Base-by-base conservation (phyloP, 1,140 invertebrate species). In the Drosophila sulfurigaster region DNA sequence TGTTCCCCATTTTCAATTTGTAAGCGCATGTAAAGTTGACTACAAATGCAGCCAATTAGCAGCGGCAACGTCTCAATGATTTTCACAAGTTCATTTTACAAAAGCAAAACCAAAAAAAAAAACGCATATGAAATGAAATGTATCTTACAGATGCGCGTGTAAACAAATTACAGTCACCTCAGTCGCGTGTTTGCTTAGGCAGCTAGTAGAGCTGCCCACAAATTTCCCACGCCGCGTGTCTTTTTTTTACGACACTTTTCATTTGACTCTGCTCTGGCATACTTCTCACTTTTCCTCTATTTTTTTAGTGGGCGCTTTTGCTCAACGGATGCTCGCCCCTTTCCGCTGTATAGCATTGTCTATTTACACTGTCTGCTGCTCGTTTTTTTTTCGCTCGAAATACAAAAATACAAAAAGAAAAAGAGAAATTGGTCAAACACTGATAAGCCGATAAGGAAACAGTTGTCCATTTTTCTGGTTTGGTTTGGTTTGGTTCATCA, bases 21-120 rank as follows among this genome's bases (percentile, higher is more conserved):
- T 81, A 73, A 52, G 71, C 76, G 66, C 52, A 80, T 88, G 83
- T 87, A 76, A 88, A 87, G 65, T 71, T 75, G 78, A 65, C 77
- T 86, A 88, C 83, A 88, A 88, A 88, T 81, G 83, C 85, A 68
- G 52, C 85, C 87, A 88, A 88, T 88, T 88, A 88, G 83, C 83
- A 63, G 78, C 70, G 67, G 78, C 58, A 79, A 74, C 79, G 75
- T 75, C 75, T 82, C 79, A 75, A 70, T 81, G 80, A 89, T 88
- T 88, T 88, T 88, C 83, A 88, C 80, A 88, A 88, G 83, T 83
- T 89, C 54, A 57, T 41, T 57, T 57, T 70, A 88, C 81, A 89
- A 89, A 86, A 85, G 3, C 20, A 25, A 25, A 25, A 25, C 20
- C 20, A 25, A 20, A 20, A 25, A 25, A 20, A 25, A 25, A 25